phyloP scores from a whole-genome alignment of 2,797 vertebrate species.

The Eleutherodactylus coqui region DNA sequence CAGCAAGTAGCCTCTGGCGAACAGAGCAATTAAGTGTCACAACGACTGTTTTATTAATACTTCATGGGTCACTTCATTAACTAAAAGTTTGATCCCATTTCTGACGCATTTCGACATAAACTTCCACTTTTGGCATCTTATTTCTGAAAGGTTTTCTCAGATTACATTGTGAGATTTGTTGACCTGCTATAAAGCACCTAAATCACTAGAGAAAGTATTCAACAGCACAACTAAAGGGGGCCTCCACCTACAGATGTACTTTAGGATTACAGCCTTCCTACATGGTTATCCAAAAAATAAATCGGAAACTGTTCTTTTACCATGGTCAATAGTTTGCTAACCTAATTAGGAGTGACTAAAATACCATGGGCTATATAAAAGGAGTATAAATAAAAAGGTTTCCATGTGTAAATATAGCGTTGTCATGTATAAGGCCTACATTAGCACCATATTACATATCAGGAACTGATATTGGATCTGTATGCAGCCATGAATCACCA shows the following conservation, averaged over 20 bases:
- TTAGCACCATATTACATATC: too few species aligned
- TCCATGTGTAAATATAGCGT: too few species aligned
- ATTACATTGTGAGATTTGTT: background rate
- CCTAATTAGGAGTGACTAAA: too few species aligned
- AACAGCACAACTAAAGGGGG: background rate
- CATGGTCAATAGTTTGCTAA: background rate
- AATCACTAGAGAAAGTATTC: background rate
- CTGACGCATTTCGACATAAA: background rate
- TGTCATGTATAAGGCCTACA: too few species aligned
- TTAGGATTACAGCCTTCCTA: too few species aligned
- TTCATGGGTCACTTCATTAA: conserved; percentile 31
- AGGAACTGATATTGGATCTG: too few species aligned
- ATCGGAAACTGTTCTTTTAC: background rate
- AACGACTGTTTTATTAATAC: conserved; percentile 30
- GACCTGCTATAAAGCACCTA: background rate
- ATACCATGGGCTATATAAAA: too few species aligned
- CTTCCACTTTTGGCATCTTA: background rate
- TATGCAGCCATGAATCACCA: too few species aligned
- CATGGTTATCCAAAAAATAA: too few species aligned
- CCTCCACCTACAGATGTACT: background rate
- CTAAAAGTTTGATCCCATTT: background rate
- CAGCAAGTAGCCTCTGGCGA: conserved; percentile 18
- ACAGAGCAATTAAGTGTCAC: background rate
- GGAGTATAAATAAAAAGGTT: too few species aligned
- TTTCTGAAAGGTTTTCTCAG: background rate